phyloP scores from a whole-genome alignment of 2,888 invertebrate genomes.

The Sphaeridia pumilis region DNA sequence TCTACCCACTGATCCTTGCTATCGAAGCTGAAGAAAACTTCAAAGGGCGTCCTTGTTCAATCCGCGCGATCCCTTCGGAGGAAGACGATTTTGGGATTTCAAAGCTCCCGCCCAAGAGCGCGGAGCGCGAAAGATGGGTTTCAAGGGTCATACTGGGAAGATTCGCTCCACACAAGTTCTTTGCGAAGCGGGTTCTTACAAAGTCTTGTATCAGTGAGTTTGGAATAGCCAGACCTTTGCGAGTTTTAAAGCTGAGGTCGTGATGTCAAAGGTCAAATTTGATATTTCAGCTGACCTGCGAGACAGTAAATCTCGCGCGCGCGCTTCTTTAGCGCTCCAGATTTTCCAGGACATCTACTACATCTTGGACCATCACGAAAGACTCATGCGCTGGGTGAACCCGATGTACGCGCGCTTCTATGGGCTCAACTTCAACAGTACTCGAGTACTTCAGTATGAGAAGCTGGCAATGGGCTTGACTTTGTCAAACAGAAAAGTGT shows the following conservation, averaged over 20 bases:
- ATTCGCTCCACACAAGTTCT: conserved; percentile 10
- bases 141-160: conserved; percentile 7
- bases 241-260: too few species aligned
- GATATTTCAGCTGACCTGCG: too few species aligned
- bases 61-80: conserved; percentile 2
- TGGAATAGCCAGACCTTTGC: too few species aligned
- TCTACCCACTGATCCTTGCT: conserved; percentile 11
- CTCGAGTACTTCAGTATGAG: conserved; percentile 9
- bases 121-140: conserved; percentile 9
- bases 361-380: conserved; percentile 9
- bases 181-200: not conserved
- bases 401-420: conserved; percentile 12
- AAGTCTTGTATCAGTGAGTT: too few species aligned
- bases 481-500: not conserved
- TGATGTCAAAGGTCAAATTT: too few species aligned
- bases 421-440: conserved; percentile 10
- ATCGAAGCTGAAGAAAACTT: conserved; percentile 7
- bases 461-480: not conserved
- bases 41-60: conserved; percentile 5
- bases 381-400: conserved; percentile 6
- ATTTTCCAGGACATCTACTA: conserved; percentile 7
- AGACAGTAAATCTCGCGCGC: too few species aligned
- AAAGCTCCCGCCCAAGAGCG: conserved; percentile 1
- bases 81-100: not conserved
- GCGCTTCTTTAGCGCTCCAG: too few species aligned